Conservation (phyloP, 2,888 invertebrate species). For the Chromoteleia sp. region DNA sequence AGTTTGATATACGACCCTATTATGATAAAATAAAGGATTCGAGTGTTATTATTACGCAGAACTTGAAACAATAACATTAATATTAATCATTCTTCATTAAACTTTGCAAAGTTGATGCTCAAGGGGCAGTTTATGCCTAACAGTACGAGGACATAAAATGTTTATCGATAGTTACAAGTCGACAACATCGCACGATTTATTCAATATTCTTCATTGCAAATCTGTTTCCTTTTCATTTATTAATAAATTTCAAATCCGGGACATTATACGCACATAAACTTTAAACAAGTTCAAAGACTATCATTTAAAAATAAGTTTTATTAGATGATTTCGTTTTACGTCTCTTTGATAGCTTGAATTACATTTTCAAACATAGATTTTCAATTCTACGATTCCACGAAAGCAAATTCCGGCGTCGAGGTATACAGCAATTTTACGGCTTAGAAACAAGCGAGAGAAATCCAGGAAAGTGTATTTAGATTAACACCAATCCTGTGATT, state of each 20-base stretch:
- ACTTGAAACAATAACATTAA: constrained; percentile 24
- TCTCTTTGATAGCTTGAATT: constrained; percentile 15
- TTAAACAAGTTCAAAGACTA: not conserved
- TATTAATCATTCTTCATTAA: constrained; percentile 17
- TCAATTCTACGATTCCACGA: constrained; percentile 9
- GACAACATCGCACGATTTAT: too few relatives aligned
- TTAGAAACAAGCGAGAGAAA: constrained; percentile 11
- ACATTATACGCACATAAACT: too few relatives aligned
- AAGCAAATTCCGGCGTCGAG: not conserved
- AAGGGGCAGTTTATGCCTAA: too few relatives aligned
- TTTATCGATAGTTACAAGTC: too few relatives aligned
- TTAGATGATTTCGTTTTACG: constrained; percentile 24
- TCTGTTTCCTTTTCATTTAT: too few relatives aligned
- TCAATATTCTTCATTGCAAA: too few relatives aligned
- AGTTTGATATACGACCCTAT: constrained; percentile 9
- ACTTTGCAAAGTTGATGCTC: too few relatives aligned
- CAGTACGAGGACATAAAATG: too few relatives aligned
- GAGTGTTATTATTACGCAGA: not conserved
- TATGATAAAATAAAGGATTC: not conserved
- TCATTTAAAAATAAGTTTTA: not conserved
- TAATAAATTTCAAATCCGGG: too few relatives aligned
- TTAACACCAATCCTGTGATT: constrained; percentile 1
- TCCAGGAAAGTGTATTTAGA: constrained; percentile 9
- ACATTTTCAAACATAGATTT: constrained; percentile 12
- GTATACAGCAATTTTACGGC: constrained; percentile 10